Evolutionary conservation across 2,797 vertebrate species (phyloP).

Genomic region (Acanthopagrus latus): DNA sequence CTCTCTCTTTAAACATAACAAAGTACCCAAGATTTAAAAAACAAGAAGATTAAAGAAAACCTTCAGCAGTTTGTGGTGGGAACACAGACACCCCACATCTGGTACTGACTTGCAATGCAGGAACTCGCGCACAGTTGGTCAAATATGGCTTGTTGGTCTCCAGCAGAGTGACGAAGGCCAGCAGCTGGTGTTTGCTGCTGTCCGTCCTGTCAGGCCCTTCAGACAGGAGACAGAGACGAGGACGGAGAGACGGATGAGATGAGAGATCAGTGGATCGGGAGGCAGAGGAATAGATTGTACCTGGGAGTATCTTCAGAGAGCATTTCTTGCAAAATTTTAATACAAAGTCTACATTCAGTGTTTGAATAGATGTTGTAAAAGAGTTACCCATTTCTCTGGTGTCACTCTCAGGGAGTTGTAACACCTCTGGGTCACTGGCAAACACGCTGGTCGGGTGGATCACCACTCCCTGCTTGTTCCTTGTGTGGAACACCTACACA

Average conservation of each 20-base stretch:
- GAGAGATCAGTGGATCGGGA: not conserved
- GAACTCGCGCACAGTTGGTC: conserved; percentile 90
- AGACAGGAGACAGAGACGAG: conserved; percentile 21
- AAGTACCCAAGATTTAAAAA: too few species aligned
- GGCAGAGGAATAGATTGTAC: not conserved
- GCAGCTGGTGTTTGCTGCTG: conserved; percentile 90
- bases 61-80: too few species aligned
- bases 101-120: conserved; percentile 89
- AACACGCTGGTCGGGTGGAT: conserved; percentile 94
- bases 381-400: conserved; percentile 73
- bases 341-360: not conserved
- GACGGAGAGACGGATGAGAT: conserved; percentile 11
- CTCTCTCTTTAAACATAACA: too few species aligned
- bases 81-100: conserved; percentile 16
- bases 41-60: too few species aligned
- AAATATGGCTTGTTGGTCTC: conserved; percentile 95
- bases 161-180: conserved; percentile 92
- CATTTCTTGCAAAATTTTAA: not conserved
- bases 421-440: conserved; percentile 86
- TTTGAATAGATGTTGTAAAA: not conserved
- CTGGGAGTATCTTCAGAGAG: not conserved
- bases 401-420: conserved; percentile 81
- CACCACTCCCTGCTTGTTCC: conserved; percentile 90
- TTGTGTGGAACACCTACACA: conserved; percentile 93
- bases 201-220: conserved; percentile 80